Base-by-base conservation (phyloP, 2,113 vertebrate species). In the Cottus gobio region DNA sequence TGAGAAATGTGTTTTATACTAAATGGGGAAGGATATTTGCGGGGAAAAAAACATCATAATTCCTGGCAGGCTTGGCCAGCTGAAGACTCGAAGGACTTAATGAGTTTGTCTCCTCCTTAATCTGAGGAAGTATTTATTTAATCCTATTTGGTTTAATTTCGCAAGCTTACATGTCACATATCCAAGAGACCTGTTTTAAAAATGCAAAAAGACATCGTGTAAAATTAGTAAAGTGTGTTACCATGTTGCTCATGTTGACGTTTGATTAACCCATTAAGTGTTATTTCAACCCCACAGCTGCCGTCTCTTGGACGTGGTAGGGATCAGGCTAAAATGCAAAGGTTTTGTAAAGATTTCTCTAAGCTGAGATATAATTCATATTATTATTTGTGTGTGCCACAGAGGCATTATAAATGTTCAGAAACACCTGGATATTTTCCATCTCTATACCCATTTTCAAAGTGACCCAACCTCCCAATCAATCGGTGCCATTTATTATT, bases 1-100 rank as follows among this genome's bases (percentile, higher is more conserved):
- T 70, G 8, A 44, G 24, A 71, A 20, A 54, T 84, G 70, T 76
- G 63, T 13, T 85, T 90, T 85, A 54, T 83, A 76, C 71, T 66
- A 62, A 78, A 79, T n/a, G 18, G 37, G 71, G 46, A 63, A 71
- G 36, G 62, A 71, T 74, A 20, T 72, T 62, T 75, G 68, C 62
- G 71, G 16, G 62, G n/a, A n/a, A 71, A 26, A 63, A 69, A 37
- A 13, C 7, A 0, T 44, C 34, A 54, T 48, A 28, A 75, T 78
- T 74, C 60, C n/a, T 50, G 63, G 61, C 12, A 31, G 39, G 54
- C 16, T 77, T 37, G 70, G 34, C 36, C 15, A 39, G 20, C 44
- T 67, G 31, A 76, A 44, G 68, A 68, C 9, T 42, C 39, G 31
- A 75, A 76, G 31, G 56, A 60, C 0, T 3, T 28, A 18, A 69